These are phyloP conservation scores for Oedothorax gibbosus DNA, from an alignment of 1,140 invertebrate species.

Conservation along the genomic window DNA sequence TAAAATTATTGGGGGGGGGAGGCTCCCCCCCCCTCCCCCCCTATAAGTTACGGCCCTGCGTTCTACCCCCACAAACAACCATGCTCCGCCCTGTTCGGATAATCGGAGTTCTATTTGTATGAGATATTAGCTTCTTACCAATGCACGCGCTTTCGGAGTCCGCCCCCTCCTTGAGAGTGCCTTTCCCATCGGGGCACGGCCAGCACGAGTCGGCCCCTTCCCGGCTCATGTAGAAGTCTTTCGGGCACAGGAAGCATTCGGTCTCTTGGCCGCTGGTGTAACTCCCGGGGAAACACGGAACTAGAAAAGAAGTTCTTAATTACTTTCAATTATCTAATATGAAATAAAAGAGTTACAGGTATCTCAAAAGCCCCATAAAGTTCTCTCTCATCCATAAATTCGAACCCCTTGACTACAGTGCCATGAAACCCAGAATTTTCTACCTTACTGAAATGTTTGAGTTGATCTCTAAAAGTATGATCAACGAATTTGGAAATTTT, in stretches of 20 bases:
- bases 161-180: background rate
- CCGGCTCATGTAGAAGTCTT: slow-evolving; percentile 31
- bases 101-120: too few species aligned
- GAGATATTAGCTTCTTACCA: slow-evolving; percentile 20
- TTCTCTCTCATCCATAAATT: background rate
- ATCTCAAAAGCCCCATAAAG: background rate
- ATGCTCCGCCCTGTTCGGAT: too few species aligned
- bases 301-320: slow-evolving; percentile 23
- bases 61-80: too few species aligned
- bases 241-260: slow-evolving; percentile 31
- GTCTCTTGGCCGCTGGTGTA: slow-evolving; percentile 49
- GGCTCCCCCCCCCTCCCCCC: too few species aligned
- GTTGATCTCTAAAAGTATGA: too few species aligned
- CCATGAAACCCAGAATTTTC: too few species aligned
- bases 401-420: background rate
- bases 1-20: too few species aligned
- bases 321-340: too few species aligned
- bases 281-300: slow-evolving; percentile 47
- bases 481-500: too few species aligned
- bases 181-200: slow-evolving; percentile 35
- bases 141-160: slow-evolving; percentile 34
- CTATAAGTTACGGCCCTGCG: too few species aligned
- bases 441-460: too few species aligned
- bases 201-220: slow-evolving; percentile 36
- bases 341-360: too few species aligned